Conservation (phyloP, 1,140 invertebrate genomes). For the Eciton burchellii region DNA sequence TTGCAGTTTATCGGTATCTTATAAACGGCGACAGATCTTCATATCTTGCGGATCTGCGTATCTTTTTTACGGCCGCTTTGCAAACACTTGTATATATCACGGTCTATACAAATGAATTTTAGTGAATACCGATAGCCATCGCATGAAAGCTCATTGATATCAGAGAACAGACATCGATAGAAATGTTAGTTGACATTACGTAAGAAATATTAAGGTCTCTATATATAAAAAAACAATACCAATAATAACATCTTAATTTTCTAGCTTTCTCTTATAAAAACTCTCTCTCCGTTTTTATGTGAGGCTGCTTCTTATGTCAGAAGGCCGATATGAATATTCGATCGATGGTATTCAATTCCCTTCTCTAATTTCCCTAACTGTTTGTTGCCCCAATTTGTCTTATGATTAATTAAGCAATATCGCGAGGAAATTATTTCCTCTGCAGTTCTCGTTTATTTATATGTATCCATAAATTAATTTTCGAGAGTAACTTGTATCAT, state of each 20-base stretch:
- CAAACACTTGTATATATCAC: not conserved
- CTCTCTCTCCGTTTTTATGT: no score
- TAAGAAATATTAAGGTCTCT: not conserved
- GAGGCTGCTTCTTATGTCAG: no score
- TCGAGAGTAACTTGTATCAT: not conserved
- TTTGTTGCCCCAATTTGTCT: not conserved
- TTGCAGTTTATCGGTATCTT: conserved; percentile 35
- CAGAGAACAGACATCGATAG: not conserved
- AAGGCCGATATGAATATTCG: no score
- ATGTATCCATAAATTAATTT: not conserved
- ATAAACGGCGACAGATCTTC: not conserved
- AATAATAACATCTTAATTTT: no score
- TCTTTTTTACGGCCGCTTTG: not conserved
- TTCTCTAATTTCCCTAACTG: no score
- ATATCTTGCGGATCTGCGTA: no score
- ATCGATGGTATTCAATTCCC: no score
- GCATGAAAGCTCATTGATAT: conserved; percentile 17
- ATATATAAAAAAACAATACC: no score
- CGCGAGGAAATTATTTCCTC: conserved; percentile 1
- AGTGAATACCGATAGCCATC: conserved; percentile 16
- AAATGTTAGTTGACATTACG: not conserved
- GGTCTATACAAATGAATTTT: not conserved
- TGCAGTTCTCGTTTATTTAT: not conserved
- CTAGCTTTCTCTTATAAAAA: no score
- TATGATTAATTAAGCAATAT: conserved; percentile 28